A percentile compares a stretch with the other conserved stretches of the same genome.
phyloP scores from a whole-genome alignment of 2,113 vertebrate species.

The Perca schrenkii region DNA sequence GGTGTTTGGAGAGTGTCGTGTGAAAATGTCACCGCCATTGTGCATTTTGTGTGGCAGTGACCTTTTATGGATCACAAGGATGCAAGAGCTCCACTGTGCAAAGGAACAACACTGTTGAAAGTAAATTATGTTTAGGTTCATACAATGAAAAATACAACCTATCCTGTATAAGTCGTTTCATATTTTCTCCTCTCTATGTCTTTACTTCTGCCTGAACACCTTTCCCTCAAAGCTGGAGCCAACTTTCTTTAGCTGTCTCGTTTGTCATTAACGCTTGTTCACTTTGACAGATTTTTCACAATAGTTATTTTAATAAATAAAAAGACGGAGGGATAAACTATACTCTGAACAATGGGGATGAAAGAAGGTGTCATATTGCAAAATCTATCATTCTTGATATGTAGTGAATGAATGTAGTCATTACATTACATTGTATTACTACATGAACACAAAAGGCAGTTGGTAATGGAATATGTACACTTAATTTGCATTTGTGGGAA shows the following conservation, averaged over 20 bases:
- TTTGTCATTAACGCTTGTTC: constrained; percentile 4
- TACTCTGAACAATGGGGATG: neutral
- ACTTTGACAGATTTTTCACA: neutral
- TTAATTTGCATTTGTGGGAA: neutral
- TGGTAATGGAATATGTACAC: constrained; percentile 7
- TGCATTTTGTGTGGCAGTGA: constrained; percentile 68
- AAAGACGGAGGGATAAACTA: constrained; percentile 17
- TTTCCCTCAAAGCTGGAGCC: neutral
- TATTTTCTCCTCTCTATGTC: neutral
- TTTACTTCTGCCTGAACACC: neutral
- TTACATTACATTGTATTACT: constrained; percentile 25
- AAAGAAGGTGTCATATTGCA: constrained; percentile 13
- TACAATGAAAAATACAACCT: constrained; percentile 45
- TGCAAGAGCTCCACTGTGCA: constrained; percentile 44
- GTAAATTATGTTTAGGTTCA: constrained; percentile 51
- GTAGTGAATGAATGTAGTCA: constrained; percentile 7
- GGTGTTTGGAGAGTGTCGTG: constrained; percentile 59
- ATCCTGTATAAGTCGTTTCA: constrained; percentile 7
- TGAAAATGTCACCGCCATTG: constrained; percentile 68
- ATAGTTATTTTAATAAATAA: neutral
- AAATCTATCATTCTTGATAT: constrained; percentile 19
- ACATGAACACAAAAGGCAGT: constrained; percentile 5
- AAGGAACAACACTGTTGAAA: constrained; percentile 47
- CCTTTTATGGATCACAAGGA: constrained; percentile 72
- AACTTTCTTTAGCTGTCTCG: neutral